These are phyloP conservation scores for Siniperca knerii DNA, from an alignment of 2,113 vertebrate genomes.

Conservation along the genomic window DNA sequence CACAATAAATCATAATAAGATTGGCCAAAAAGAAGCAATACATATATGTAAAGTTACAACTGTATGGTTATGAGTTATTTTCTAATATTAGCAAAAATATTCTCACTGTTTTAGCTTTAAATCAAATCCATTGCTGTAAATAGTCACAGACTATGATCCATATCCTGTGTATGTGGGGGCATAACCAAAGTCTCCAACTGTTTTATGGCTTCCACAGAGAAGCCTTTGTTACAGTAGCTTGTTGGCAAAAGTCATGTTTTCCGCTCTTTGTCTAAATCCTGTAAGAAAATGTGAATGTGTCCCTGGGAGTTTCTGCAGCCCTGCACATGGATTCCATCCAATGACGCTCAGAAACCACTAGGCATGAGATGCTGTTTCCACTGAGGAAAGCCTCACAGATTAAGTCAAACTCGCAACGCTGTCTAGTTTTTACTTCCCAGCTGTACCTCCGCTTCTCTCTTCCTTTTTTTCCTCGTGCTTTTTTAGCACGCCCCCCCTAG, in stretches of 20 bases:
- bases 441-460: conserved; percentile 55
- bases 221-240: conserved; percentile 73
- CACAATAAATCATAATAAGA: neutral
- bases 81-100: neutral
- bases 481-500: conserved; percentile 78
- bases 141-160: conserved; percentile 7
- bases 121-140: neutral
- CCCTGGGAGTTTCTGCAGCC: conserved; percentile 61
- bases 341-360: conserved; percentile 55
- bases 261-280: conserved; percentile 74
- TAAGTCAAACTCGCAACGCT: conserved; percentile 43
- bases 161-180: conserved; percentile 43
- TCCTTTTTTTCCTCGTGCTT: conserved; percentile 14
- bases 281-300: conserved; percentile 52
- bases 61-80: neutral
- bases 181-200: conserved; percentile 27
- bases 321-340: conserved; percentile 64
- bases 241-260: conserved; percentile 62
- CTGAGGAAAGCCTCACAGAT: conserved; percentile 73
- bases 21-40: neutral
- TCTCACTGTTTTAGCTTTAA: neutral
- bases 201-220: conserved; percentile 68
- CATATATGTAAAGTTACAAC: neutral
- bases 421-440: conserved; percentile 59
- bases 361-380: conserved; percentile 78